Evolutionary conservation across 2,888 invertebrate genomes (phyloP), one percentile per base, ranked within the genome.

Genomic region (Clepsis dumicolana): DNA sequence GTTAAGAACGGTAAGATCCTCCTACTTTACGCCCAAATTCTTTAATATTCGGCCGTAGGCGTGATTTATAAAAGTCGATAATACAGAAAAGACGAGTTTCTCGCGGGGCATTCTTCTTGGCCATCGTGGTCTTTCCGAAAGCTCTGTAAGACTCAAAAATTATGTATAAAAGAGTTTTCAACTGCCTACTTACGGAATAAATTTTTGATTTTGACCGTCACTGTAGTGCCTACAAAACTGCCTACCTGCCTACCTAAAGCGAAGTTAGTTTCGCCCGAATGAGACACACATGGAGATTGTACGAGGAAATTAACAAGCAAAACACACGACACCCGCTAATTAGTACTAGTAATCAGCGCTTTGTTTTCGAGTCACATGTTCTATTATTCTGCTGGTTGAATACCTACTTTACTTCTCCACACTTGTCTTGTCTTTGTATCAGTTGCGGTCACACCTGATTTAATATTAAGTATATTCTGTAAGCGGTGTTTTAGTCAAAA

Each of bases 361-460:
- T 21, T 48, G 48, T 21, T 8, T 0, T 12, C 21, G 12, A 48
- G 21, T 48, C 48, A 48, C 48, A 21, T 48, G 48, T 21, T 2
- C 12, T 18, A 8, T 8, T 18, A 21, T 48, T 48, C 21, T 21
- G 2, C 41, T 7, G 16, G 2, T 0, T 38, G 38, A 53, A 27
- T 8, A 29, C n/a, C n/a, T 16, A 16, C 12, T 14, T 56, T 18
- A 12, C 4, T 21, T 16, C 18, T 8, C 7, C 18, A 3, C 25
- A 29, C 16, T 35, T 4, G 0, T 18, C 4, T 57, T 65, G 50
- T 38, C n/a, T 12, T 16, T 35, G 38, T 14, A 25, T 35, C 59
- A 65, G 25, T 24, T 12, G 24, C 50, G 41, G 32, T 35, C 50
- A 65, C 57, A 59, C 57, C 57, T 27, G 57, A 50, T 59, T 24